Conservation (phyloP, 2,888 invertebrate genomes). For the Strigamia maritima region DNA sequence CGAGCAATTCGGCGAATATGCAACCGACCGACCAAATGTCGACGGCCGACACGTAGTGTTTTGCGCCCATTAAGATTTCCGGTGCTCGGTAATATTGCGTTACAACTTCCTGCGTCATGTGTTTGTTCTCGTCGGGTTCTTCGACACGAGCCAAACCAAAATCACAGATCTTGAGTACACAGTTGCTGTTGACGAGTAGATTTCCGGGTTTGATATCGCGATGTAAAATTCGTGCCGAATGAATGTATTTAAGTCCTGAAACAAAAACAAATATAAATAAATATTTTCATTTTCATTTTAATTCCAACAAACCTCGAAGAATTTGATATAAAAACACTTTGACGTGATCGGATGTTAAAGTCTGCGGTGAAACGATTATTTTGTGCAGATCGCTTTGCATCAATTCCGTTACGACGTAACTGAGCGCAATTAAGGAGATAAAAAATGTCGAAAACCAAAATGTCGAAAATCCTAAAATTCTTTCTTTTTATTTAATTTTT, state of each 20-base stretch:
- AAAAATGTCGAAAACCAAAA: too few species aligned
- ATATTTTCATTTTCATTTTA: too few species aligned
- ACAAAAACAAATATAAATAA: too few species aligned
- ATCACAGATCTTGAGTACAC: slow-evolving; percentile 99
- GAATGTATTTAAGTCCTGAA: slow-evolving; percentile 96
- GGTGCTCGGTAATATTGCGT: slow-evolving; percentile 99
- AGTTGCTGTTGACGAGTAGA: slow-evolving; percentile 97
- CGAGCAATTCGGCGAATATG: slow-evolving; percentile 96
- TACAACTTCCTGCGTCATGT: slow-evolving; percentile 99
- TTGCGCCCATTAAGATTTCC: slow-evolving; percentile 97
- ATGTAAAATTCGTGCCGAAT: slow-evolving; percentile 96
- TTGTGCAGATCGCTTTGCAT: slow-evolving; percentile 99
- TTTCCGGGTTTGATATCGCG: slow-evolving; percentile 99
- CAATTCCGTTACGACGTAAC: slow-evolving; percentile 98
- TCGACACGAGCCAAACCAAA: slow-evolving; percentile 97
- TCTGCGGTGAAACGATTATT: slow-evolving; percentile 99
- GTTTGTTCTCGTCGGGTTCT: slow-evolving; percentile 86
- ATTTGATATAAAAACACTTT: slow-evolving; percentile 99
- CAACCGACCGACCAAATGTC: slow-evolving; percentile 99
- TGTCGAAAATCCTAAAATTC: too few species aligned
- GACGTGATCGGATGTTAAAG: slow-evolving; percentile 97
- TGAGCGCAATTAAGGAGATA: slow-evolving; percentile 53
- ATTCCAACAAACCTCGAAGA: slow-evolving; percentile 91
- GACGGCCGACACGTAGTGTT: slow-evolving; percentile 92
- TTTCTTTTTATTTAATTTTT: too few species aligned